A percentile compares a stretch with the other conserved stretches of the same genome.
phyloP scores from a whole-genome alignment of 2,888 invertebrate species.

The Exephanes ischioxanthus region DNA sequence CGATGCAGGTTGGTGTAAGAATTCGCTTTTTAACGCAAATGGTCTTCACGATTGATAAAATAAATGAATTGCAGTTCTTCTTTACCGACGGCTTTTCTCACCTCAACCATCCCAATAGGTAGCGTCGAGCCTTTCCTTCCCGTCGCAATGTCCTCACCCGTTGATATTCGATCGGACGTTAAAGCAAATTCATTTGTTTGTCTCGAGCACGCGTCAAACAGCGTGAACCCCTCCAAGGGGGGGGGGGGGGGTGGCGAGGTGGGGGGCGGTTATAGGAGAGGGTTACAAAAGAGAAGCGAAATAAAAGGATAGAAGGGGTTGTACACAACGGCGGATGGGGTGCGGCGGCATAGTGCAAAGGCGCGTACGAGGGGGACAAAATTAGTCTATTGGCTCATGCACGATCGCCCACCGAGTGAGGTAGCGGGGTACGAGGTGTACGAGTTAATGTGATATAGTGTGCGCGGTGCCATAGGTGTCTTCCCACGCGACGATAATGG shows the following conservation, averaged over 20 bases:
- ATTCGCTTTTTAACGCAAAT: no score
- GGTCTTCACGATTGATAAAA: no score
- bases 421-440: neutral
- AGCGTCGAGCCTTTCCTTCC: neutral
- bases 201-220: slow-evolving; percentile 35
- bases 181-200: slow-evolving; percentile 34
- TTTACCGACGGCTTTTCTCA: no score
- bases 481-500: slow-evolving; percentile 59
- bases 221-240: neutral
- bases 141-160: neutral
- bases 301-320: slow-evolving; percentile 28
- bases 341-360: slow-evolving; percentile 39
- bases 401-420: slow-evolving; percentile 54
- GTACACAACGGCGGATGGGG: slow-evolving; percentile 21
- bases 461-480: slow-evolving; percentile 11
- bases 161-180: neutral
- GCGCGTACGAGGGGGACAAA: slow-evolving; percentile 46
- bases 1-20: no score
- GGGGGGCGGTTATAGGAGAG: neutral
- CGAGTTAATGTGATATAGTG: slow-evolving; percentile 34
- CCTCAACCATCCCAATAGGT: no score
- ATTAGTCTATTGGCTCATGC: slow-evolving; percentile 63
- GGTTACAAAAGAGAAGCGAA: slow-evolving; percentile 16
- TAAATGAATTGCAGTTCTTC: no score
- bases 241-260: neutral